A percentile compares a stretch with the other conserved stretches of the same genome.
These are phyloP conservation scores for Picathartes gymnocephalus DNA, from an alignment of 2,113 vertebrate genomes.

Conservation along the genomic window DNA sequence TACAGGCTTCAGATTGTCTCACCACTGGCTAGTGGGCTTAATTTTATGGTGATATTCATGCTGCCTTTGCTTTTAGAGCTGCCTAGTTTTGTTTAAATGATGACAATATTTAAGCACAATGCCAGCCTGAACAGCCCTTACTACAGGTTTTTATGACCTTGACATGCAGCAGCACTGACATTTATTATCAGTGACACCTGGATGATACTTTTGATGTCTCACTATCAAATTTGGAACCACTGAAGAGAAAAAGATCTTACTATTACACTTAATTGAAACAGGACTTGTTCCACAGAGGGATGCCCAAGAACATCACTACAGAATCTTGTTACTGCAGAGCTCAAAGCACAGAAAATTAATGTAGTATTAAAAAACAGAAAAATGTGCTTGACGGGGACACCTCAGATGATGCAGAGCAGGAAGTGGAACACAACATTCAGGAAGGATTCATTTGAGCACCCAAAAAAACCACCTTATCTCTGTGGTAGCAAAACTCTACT, in stretches of 20 bases:
- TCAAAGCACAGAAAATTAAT: not conserved
- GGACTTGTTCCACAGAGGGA: not conserved
- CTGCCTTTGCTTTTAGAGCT: constrained; percentile 16
- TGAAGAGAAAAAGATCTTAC: not conserved
- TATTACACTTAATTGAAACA: not conserved
- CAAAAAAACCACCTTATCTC: not conserved
- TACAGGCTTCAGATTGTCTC: not conserved
- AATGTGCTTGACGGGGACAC: not conserved
- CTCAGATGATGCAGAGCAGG: not conserved
- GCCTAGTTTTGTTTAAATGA: constrained; percentile 7
- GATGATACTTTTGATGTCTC: constrained; percentile 15
- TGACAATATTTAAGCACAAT: not conserved
- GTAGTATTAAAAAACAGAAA: not conserved
- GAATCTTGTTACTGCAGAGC: not conserved
- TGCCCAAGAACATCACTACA: not conserved
- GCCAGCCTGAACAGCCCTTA: not conserved
- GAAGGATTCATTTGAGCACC: not conserved
- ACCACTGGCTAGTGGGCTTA: not conserved
- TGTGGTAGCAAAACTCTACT: not conserved
- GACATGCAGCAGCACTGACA: not conserved
- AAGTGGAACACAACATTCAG: not conserved
- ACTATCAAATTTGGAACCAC: not conserved
- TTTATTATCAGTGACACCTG: constrained; percentile 17
- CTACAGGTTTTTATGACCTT: constrained; percentile 25
- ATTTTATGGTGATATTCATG: not conserved